Evolutionary conservation across 1,140 invertebrate genomes (phyloP), one percentile per base, ranked within the genome.

Genomic region (Drosophila sproati): DNA sequence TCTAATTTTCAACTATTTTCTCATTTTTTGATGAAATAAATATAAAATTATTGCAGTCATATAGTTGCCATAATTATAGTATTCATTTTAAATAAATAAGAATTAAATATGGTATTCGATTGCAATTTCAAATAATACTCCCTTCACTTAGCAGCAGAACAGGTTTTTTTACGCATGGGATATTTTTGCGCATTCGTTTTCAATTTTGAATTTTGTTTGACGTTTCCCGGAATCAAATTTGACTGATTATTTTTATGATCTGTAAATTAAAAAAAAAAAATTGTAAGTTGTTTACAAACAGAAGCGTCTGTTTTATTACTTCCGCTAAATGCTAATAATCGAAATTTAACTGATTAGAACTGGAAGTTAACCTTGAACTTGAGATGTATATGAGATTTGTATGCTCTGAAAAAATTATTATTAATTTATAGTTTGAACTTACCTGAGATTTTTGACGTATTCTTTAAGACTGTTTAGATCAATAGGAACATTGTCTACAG

Each of bases 241-340:
- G 10, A 4, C 10, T 43, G 10, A n/a, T 8, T 3, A 3, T 39
- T 68, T 66, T 72, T 56, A 52, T 73, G 34, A 60, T 73, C 60
- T 68, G 56, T 68, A 61, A 61, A 67, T 47, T 50, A 28, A 48
- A 60, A 60, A 69, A 69, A 60, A 60, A 51, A 69, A 60, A 60
- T 39, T 74, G 72, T 74, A 70, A 74, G 52, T 61, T 70, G 66
- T 70, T 74, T 74, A 69, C 66, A 70, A 74, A 74, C 72, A 70
- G 50, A 74, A 56, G 51, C 34, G 29, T 41, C 29, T 47, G 43
- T 55, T 70, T 73, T 56, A 74, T 70, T 63, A 55, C 72, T 74
- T 74, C 72, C 72, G 72, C 39, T 45, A 7, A 70, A 70, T 74
- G 59, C 66, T 70, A 70, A 74, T 74, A 37, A 74, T 66, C 32